Evolutionary conservation across 1,140 invertebrate species (phyloP).

Genomic region (Holcopasites calliopsidis): DNA sequence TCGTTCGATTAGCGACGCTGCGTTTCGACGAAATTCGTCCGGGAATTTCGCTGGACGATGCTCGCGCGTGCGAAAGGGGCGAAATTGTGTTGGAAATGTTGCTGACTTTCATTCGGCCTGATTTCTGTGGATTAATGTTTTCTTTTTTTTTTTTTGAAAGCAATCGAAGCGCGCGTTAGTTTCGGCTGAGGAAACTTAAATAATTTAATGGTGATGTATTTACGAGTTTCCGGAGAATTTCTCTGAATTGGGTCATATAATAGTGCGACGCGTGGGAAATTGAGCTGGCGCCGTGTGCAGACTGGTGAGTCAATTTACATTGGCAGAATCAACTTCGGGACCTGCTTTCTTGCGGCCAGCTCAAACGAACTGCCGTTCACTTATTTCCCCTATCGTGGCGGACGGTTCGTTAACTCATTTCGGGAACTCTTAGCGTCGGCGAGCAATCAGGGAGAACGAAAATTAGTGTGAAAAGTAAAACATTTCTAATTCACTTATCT

Average conservation of each 20-base stretch:
- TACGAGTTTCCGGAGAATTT: background rate
- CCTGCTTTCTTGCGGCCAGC: background rate
- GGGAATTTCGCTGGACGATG: no score
- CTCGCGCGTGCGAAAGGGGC: no score
- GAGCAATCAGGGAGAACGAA: background rate
- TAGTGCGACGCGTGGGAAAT: background rate
- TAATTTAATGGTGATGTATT: no score
- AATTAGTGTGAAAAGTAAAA: background rate
- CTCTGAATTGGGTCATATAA: background rate
- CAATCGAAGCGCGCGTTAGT: no score
- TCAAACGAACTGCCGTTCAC: background rate
- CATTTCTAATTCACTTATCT: no score
- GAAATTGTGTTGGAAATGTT: background rate
- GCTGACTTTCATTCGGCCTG: background rate
- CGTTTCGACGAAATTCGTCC: background rate
- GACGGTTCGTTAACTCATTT: constrained; percentile 7
- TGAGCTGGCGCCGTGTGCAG: constrained; percentile 40
- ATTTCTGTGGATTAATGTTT: background rate
- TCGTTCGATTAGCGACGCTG: background rate
- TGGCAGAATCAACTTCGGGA: constrained; percentile 41
- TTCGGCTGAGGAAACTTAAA: no score
- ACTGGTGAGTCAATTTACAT: constrained; percentile 55
- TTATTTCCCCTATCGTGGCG: background rate
- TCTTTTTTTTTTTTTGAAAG: no score
- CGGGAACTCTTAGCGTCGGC: background rate